Percentiles rank a stretch among this genome's conserved stretches.
Conservation (phyloP, 2,797 vertebrate species). For the Jordanella pulchra region DNA sequence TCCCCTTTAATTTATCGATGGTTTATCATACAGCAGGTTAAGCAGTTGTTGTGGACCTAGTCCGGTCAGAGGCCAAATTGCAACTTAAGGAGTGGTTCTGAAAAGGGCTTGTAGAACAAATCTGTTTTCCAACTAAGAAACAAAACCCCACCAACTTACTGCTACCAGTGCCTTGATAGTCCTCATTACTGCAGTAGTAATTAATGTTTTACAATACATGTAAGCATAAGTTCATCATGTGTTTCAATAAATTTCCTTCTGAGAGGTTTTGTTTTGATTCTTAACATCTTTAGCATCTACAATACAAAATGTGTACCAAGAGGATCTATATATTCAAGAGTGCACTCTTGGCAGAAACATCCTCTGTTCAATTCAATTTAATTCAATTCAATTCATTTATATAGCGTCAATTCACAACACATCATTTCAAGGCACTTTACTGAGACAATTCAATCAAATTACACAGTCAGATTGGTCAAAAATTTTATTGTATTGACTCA, state of each 20-base stretch:
- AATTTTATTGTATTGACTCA: too few species aligned
- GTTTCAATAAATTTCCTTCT: not conserved
- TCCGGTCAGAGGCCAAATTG: not conserved
- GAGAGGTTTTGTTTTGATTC: not conserved
- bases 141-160: not conserved
- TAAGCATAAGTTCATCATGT: not conserved
- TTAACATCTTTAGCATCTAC: not conserved
- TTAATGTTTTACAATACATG: not conserved
- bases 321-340: not conserved
- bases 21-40: not conserved
- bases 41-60: not conserved
- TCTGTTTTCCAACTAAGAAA: not conserved
- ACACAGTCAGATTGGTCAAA: too few species aligned
- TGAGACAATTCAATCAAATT: too few species aligned
- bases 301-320: not conserved
- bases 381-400: too few species aligned
- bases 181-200: not conserved
- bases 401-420: too few species aligned
- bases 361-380: too few species aligned
- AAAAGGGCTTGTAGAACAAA: not conserved
- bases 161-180: not conserved
- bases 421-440: too few species aligned
- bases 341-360: too few species aligned
- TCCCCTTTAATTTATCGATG: not conserved
- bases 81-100: not conserved